Evolutionary conservation across 2,113 vertebrate species (phyloP).

Genomic region (Indicator indicator): DNA sequence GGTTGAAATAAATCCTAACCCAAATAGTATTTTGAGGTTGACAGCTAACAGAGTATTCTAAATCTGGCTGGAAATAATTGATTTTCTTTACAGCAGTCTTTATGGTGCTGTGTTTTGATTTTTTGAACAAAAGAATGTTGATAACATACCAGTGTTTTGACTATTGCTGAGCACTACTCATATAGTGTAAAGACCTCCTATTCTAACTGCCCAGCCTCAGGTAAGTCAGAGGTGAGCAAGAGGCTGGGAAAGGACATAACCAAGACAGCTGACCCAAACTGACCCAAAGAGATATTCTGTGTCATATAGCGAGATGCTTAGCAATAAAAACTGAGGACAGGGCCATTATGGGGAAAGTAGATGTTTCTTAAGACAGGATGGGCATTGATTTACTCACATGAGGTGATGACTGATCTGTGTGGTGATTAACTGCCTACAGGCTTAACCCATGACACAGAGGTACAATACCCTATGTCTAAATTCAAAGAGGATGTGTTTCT

Average conservation of each 20-base stretch:
- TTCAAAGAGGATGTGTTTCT: background rate
- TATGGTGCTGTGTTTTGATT: background rate
- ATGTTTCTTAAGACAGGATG: background rate
- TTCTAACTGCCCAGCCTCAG: rapidly evolving
- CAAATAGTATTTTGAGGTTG: background rate
- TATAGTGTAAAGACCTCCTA: background rate
- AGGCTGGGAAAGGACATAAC: background rate
- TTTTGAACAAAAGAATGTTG: background rate
- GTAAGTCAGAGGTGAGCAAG: background rate
- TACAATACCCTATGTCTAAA: background rate
- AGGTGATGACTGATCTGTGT: background rate
- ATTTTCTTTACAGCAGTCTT: background rate
- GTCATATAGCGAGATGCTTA: background rate
- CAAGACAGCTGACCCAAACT: background rate
- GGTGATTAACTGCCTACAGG: background rate
- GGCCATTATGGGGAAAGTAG: background rate
- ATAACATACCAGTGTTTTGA: background rate
- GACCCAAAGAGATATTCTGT: rapidly evolving
- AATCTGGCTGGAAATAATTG: background rate
- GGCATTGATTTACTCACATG: background rate
- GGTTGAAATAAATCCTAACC: background rate
- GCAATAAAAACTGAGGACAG: background rate
- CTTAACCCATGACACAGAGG: background rate
- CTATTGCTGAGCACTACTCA: background rate
- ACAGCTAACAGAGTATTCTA: background rate